Base-by-base conservation (phyloP, 2,113 vertebrate genomes). In the Callipepla squamata region DNA sequence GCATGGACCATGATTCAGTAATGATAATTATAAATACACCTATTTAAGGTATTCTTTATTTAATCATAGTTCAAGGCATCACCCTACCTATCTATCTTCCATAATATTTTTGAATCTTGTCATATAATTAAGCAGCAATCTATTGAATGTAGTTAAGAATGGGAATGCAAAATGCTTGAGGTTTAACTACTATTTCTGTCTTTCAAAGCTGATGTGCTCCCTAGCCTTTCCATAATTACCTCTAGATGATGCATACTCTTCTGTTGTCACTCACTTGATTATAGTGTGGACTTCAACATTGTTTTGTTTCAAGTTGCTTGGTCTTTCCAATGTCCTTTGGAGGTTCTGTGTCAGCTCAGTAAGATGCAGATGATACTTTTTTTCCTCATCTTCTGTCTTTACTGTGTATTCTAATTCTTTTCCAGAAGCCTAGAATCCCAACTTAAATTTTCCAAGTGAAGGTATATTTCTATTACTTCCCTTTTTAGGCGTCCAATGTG, bases 311-410 rank as follows among this genome's bases (percentile, higher is more conserved):
- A 8, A 2, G 0, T 73, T 55, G 3, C 5, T 80, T 85, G 11
- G 6, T 28, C n/a, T 89, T 92, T 55, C 28, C 16, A 38, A 4
- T 51, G 4, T 21, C 8, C 30, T 77, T 70, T 48, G 26, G 26
- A 45, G 13, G 19, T 67, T 78, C 47, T 68, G 15, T 67, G 19
- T 4, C 30, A 69, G 26, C n/a, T 58, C 68, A 45, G 6, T 53
- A 55, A 66, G 81, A 62, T 50, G 19, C 2, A 25, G 6, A 15
- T 67, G 51, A 45, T 61, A 28, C 45, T 4, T 47, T 67, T 67
- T 22, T 7, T 1, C 0, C 0, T 59, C 0, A 4, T 66, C 30
- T 75, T 51, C 28, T 58, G 11, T 47, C 20, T 80, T 78, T 2
- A 9, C 8, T 25, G 7, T 0, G 0, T 25, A 4, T 28, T 55